Evolutionary conservation across 2,888 invertebrate species (phyloP).

Genomic region (Yponomeuta malinellus): DNA sequence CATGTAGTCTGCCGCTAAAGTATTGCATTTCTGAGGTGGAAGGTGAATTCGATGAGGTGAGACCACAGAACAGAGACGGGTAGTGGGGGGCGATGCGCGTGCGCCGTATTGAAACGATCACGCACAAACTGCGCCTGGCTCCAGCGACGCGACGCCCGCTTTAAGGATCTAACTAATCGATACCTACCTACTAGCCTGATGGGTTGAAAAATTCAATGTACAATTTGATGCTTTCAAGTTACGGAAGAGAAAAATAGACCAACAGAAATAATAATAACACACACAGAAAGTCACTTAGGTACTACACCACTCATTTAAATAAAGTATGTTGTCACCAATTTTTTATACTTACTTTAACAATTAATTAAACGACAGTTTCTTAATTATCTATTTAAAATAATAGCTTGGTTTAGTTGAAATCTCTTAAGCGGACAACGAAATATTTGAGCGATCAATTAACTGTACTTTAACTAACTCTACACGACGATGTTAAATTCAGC

Average conservation of each 20-base stretch:
- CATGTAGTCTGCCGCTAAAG: slow-evolving; percentile 74
- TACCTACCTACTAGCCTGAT: too few species aligned
- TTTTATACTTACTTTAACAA: slow-evolving; percentile 53
- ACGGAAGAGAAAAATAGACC: neutral
- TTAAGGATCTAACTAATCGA: neutral
- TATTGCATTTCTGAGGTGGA: slow-evolving; percentile 58
- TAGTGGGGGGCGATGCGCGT: too few species aligned
- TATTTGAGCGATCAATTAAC: slow-evolving; percentile 71
- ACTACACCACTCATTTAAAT: slow-evolving; percentile 67
- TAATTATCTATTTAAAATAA: slow-evolving; percentile 70
- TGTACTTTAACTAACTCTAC: slow-evolving; percentile 40
- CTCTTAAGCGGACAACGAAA: slow-evolving; percentile 64
- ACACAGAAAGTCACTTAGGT: slow-evolving; percentile 61
- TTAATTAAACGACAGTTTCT: slow-evolving; percentile 66
- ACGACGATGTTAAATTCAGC: slow-evolving; percentile 51
- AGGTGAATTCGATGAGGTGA: neutral
- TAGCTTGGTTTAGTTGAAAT: slow-evolving; percentile 65
- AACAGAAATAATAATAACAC: slow-evolving; percentile 65
- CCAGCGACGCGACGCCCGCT: neutral
- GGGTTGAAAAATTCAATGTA: too few species aligned
- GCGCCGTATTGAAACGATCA: neutral
- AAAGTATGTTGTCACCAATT: slow-evolving; percentile 61
- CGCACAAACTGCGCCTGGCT: neutral
- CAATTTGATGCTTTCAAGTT: neutral
- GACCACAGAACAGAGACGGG: neutral